Conservation (phyloP, 2,113 vertebrate species). For the Ceyx cyanopectus region DNA sequence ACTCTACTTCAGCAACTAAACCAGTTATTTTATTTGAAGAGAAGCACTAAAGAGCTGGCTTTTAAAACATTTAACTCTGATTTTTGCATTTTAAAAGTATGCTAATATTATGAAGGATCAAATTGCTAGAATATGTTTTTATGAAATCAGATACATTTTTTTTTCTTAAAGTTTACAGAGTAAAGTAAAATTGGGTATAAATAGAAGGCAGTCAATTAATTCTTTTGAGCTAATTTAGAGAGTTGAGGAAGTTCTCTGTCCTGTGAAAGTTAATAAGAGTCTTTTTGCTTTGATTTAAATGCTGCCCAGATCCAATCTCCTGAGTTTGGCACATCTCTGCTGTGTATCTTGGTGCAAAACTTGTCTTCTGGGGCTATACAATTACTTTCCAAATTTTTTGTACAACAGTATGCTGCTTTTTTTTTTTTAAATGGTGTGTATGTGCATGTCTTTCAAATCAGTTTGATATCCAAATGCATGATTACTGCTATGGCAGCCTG, state of each 20-base stretch:
- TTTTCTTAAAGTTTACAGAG: background rate
- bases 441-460: background rate
- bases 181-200: slow-evolving; percentile 4
- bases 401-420: background rate
- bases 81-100: slow-evolving; percentile 68
- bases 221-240: background rate
- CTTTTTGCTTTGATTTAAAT: background rate
- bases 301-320: background rate
- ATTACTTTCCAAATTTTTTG: background rate
- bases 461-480: background rate
- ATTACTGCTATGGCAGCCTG: background rate
- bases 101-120: slow-evolving; percentile 36
- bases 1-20: slow-evolving; percentile 24
- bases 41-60: slow-evolving; percentile 19
- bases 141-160: background rate
- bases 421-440: background rate
- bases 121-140: slow-evolving; percentile 36
- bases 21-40: slow-evolving; percentile 58
- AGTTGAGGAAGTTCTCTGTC: background rate
- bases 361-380: background rate
- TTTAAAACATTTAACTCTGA: slow-evolving; percentile 31
- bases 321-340: background rate
- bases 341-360: background rate
- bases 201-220: slow-evolving; percentile 14
- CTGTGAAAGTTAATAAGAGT: background rate